Evolutionary conservation across 2,113 vertebrate species (phyloP).

Genomic region (Macaca fascicularis): T2T-MFA8v1.1 NC_088377.1:121966501-121967000

Average conservation of each 20-base stretch:
- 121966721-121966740: background rate
- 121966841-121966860: background rate
- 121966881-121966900: background rate
- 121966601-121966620: background rate
- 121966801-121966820: background rate
- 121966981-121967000: background rate
- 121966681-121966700: conserved; percentile 39
- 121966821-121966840: background rate
- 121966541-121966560: background rate
- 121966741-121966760: background rate
- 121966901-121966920: background rate
- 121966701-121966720: conserved; percentile 26
- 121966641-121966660: background rate
- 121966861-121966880: background rate
- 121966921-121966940: background rate
- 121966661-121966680: background rate
- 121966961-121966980: background rate
- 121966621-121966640: background rate
- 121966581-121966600: too few relatives aligned
- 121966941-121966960: background rate
- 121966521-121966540: background rate
- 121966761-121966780: background rate
- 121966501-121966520: background rate
- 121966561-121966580: background rate
- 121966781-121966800: background rate